A percentile compares a stretch with the other conserved stretches of the same genome.
These are phyloP conservation scores for Nemotelus nigrinus DNA, from an alignment of 2,888 invertebrate genomes.

Conservation along the genomic window DNA sequence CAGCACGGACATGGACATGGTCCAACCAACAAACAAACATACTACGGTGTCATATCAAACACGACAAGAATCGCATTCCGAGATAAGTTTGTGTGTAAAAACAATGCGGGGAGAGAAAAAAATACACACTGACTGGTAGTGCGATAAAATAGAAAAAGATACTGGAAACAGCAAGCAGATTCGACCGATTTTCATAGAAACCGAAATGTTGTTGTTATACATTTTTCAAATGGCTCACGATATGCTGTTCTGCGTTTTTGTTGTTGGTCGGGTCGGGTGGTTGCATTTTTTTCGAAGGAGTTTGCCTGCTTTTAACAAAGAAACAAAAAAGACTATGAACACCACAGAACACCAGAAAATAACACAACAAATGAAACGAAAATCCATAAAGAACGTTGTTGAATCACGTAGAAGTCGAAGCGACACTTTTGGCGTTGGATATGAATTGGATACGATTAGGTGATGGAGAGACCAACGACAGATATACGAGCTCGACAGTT, in stretches of 20 bases:
- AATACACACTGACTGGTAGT: background rate
- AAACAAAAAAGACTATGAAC: background rate
- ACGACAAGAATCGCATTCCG: slow-evolving; percentile 28
- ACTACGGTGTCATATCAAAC: slow-evolving; percentile 20
- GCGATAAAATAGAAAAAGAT: background rate
- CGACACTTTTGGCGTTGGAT: background rate
- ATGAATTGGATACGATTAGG: too few relatives aligned
- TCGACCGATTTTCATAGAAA: slow-evolving; percentile 26
- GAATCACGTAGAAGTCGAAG: background rate
- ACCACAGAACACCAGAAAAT: background rate
- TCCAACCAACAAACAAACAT: slow-evolving; percentile 10
- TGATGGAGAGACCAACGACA: background rate
- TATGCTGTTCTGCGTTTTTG: slow-evolving; percentile 2
- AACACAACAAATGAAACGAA: background rate
- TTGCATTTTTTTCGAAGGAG: slow-evolving; percentile 4
- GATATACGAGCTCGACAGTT: background rate
- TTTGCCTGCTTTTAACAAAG: background rate
- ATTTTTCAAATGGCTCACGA: slow-evolving; percentile 40
- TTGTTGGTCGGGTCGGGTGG: background rate
- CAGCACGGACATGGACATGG: slow-evolving; percentile 26
- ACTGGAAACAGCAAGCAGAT: background rate
- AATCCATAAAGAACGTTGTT: too few relatives aligned
- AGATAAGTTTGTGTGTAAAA: slow-evolving; percentile 7
- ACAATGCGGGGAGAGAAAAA: slow-evolving; percentile 17
- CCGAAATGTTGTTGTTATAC: slow-evolving; percentile 20